A percentile compares a stretch with the other conserved stretches of the same genome.
Evolutionary conservation across 2,888 invertebrate genomes (phyloP).

Genomic region (Diogma glabrata): DNA sequence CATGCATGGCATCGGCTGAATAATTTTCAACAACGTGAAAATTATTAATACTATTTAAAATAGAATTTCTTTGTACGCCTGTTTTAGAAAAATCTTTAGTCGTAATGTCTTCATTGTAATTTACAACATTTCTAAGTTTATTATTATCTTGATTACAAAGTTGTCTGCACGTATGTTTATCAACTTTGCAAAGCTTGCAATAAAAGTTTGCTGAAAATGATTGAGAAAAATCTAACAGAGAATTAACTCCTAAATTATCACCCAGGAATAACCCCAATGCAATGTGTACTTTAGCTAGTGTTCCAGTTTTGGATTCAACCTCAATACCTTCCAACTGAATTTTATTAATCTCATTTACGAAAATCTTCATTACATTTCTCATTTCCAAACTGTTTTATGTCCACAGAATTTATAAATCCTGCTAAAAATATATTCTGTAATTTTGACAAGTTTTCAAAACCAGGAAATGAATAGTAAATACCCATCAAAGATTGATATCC

Average conservation of each 20-base stretch:
- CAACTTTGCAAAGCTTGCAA: slow-evolving; percentile 12
- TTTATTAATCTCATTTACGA: slow-evolving; percentile 12
- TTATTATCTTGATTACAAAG: not conserved
- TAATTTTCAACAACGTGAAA: slow-evolving; percentile 9
- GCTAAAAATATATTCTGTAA: slow-evolving; percentile 8
- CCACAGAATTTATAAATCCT: slow-evolving; percentile 8
- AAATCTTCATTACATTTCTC: slow-evolving; percentile 10
- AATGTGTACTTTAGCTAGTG: slow-evolving; percentile 1
- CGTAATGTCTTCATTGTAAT: not conserved
- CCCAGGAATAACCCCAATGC: slow-evolving; percentile 12
- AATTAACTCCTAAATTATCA: slow-evolving; percentile 12
- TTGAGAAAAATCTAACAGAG: slow-evolving; percentile 8
- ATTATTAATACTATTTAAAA: slow-evolving; percentile 10
- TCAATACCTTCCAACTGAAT: slow-evolving; percentile 8
- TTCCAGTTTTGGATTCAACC: not conserved
- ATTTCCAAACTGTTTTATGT: slow-evolving; percentile 13
- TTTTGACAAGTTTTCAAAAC: slow-evolving; percentile 7
- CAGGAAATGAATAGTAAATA: slow-evolving; percentile 10
- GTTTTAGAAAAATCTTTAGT: not conserved
- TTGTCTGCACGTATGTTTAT: not conserved
- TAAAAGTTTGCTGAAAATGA: slow-evolving; percentile 11
- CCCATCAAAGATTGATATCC: slow-evolving; percentile 9
- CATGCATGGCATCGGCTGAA: slow-evolving; percentile 1
- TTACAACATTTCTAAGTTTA: slow-evolving; percentile 7
- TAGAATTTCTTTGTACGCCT: slow-evolving; percentile 9